Evolutionary conservation across 2,797 vertebrate genomes (phyloP).

Genomic region (Gila robusta): DNA sequence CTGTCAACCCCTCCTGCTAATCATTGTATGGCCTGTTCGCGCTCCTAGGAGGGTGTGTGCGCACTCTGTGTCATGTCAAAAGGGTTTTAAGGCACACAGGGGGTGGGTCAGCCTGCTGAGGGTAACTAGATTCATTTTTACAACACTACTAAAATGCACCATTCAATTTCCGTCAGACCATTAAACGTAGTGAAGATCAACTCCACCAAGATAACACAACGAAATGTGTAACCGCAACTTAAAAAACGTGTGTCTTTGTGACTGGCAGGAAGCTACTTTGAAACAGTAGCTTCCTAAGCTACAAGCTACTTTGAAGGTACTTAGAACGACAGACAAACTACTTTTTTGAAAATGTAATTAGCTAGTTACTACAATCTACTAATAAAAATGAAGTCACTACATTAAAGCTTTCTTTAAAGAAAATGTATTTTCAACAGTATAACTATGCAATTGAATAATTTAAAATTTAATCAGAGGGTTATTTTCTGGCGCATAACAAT

Average conservation of each 20-base stretch:
- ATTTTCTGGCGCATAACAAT: background rate
- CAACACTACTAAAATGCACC: conserved; percentile 39
- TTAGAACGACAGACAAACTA: background rate
- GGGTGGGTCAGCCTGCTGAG: conserved; percentile 31
- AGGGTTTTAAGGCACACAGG: conserved; percentile 37
- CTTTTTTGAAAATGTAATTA: background rate
- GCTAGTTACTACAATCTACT: background rate
- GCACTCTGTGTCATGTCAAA: conserved; percentile 29
- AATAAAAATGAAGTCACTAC: background rate
- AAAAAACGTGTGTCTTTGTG: background rate
- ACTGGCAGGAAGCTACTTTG: background rate
- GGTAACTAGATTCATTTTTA: conserved; percentile 54
- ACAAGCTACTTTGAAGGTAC: background rate
- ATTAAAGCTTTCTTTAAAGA: background rate
- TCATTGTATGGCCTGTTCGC: conserved; percentile 49
- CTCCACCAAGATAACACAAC: conserved; percentile 8
- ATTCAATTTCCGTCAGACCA: background rate
- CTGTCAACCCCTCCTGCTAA: conserved; percentile 54
- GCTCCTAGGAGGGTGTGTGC: conserved; percentile 30
- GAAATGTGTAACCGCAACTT: background rate
- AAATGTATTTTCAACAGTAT: background rate
- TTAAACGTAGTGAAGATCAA: conserved; percentile 11
- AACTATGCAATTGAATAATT: background rate
- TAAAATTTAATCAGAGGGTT: background rate
- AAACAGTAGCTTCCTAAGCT: conserved; percentile 7